These are phyloP conservation scores for Erpornis zantholeuca DNA, from an alignment of 2,113 vertebrate genomes.

Conservation along the genomic window DNA sequence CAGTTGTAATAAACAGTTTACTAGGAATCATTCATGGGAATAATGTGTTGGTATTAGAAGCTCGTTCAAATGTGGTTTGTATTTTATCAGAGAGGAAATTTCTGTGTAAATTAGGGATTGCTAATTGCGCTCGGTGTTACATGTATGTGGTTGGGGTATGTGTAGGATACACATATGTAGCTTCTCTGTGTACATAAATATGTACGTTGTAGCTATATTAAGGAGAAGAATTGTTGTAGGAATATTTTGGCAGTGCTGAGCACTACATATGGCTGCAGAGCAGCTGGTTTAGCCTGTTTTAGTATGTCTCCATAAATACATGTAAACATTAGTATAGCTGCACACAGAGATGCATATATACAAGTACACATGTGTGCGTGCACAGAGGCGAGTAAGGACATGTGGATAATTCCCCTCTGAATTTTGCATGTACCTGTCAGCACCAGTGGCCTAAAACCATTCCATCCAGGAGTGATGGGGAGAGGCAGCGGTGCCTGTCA, in stretches of 20 bases:
- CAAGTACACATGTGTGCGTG: neutral
- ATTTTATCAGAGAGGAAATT: conserved; percentile 69
- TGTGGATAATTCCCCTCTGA: neutral
- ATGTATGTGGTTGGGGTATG: neutral
- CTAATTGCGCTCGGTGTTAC: conserved; percentile 23
- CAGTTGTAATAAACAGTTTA: conserved; percentile 70
- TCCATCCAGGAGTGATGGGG: conserved; percentile 24
- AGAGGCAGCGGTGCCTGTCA: conserved; percentile 65
- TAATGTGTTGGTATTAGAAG: conserved; percentile 69
- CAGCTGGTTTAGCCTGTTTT: neutral
- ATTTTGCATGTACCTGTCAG: conserved; percentile 57
- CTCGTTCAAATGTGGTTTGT: conserved; percentile 67
- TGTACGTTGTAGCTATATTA: neutral
- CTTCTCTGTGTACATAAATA: neutral
- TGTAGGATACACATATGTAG: neutral
- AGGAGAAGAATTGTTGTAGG: neutral
- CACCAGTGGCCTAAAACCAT: conserved; percentile 2
- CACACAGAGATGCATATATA: neutral
- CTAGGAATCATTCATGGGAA: conserved; percentile 70
- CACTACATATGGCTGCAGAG: neutral
- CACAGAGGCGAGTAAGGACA: neutral
- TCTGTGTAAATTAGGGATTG: conserved; percentile 62
- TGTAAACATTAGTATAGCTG: neutral
- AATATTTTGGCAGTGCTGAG: neutral
- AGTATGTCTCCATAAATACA: neutral